phyloP scores from a whole-genome alignment of 1,140 invertebrate genomes.

The Thalassaphorura encarpata region DNA sequence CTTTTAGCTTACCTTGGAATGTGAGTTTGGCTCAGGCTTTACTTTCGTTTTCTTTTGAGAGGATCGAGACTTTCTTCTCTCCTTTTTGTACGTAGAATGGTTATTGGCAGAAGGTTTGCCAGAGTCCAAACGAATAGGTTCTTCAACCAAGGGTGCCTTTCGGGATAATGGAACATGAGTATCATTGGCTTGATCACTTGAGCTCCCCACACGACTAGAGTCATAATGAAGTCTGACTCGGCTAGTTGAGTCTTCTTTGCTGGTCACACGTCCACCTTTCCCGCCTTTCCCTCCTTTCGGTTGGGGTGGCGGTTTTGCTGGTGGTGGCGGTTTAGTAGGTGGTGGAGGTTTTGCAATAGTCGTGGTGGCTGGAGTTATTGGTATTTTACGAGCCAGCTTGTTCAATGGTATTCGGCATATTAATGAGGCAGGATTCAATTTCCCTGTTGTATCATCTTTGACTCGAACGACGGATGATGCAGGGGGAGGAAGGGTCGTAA shows the following conservation, averaged over 20 bases:
- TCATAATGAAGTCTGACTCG: constrained; percentile 10
- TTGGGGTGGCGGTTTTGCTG: neutral
- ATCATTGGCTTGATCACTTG: constrained; percentile 18
- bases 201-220: constrained; percentile 24
- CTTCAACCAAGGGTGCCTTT: neutral
- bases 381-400: constrained; percentile 11
- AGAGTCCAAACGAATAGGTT: constrained; percentile 6
- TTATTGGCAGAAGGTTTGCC: neutral
- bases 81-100: neutral
- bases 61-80: neutral
- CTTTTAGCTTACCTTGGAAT: constrained; percentile 22
- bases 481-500: neutral
- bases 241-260: neutral
- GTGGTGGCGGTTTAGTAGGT: neutral
- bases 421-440: constrained; percentile 2
- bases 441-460: constrained; percentile 9
- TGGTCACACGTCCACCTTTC: neutral
- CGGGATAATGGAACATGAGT: neutral
- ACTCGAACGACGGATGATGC: neutral
- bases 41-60: constrained; percentile 14
- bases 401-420: constrained; percentile 23
- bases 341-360: constrained; percentile 1
- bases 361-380: neutral
- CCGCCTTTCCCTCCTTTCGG: constrained; percentile 8
- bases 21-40: constrained; percentile 23